Conservation (phyloP, 2,113 vertebrate species). For the Terrapene triunguis region DNA sequence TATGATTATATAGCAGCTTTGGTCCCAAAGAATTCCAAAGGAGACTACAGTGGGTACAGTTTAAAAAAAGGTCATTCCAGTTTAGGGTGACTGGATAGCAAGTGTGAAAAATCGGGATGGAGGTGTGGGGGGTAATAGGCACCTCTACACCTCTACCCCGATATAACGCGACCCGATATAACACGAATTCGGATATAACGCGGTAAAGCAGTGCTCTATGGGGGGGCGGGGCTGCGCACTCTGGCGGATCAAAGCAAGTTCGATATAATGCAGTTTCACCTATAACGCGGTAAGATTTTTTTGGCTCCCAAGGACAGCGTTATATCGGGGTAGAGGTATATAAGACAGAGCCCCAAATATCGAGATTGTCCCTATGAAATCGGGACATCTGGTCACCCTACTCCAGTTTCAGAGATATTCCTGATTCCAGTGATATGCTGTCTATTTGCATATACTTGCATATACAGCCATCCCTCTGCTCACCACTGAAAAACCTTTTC, state of each 20-base stretch:
- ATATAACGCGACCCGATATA: no score
- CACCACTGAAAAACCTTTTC: accelerated
- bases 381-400: background rate
- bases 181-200: no score
- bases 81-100: background rate
- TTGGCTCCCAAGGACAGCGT: no score
- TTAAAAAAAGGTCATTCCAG: background rate
- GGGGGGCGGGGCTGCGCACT: no score
- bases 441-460: background rate
- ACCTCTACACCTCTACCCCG: no score
- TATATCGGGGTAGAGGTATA: background rate
- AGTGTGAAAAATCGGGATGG: background rate
- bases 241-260: no score
- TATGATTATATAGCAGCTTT: background rate
- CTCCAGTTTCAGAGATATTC: background rate
- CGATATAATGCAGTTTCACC: no score
- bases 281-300: no score
- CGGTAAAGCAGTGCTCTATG: no score
- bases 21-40: background rate
- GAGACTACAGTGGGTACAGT: background rate
- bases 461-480: background rate
- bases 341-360: background rate
- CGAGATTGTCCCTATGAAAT: background rate
- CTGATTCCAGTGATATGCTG: background rate
- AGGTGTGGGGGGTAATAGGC: background rate